Base-by-base conservation (phyloP, 2,113 vertebrate genomes). In the Oxygymnocypris stewartii region DNA sequence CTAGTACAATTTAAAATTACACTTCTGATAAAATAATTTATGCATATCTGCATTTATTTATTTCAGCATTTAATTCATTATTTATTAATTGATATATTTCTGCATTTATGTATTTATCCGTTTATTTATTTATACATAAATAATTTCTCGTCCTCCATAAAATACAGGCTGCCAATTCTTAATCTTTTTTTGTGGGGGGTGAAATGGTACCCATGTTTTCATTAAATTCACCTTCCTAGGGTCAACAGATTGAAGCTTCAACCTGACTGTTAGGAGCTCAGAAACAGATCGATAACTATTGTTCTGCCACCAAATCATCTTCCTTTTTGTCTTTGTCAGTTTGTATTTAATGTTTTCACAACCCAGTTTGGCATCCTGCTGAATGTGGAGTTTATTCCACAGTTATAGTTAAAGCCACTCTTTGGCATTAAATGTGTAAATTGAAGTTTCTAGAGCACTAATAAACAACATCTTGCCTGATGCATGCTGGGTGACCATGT, bases 401-500 rank as follows among this genome's bases (percentile, higher is more conserved):
- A 63, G 47, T 81, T 28, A 40, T 86, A 54, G 13, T 37, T 23
- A n/a, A 79, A 67, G 75, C 65, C 25, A 37, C 20, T 76, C 4
- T 73, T 63, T 77, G 42, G 28, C 74, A 77, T 71, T 37, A 80
- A 40, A 59, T 79, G 54, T 86, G 54, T 80, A 61, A 11, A 44
- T 9, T 42, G 69, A 23, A 73, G 11, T 61, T 73, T 74, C 23
- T 85, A 79, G 67, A 77, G 85, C 85, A 87, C 28, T 9, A 35
- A 37, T 51, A 11, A 82, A 59, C 28, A 40, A 84, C 88, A 86
- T 87, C 84, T 85, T 80, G 49, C 85, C 89, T 87, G 88, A 89
- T 88, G 93, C 94, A 94, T 94, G 92, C 88, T 93, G 91, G 89
- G 85, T 90, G 88, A 87, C 84, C 89, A 85, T 92, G 89, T 92